A percentile compares a stretch with the other conserved stretches of the same genome.
Evolutionary conservation across 2,888 invertebrate species (phyloP).

Genomic region (Drosophila subsilvestris): DNA sequence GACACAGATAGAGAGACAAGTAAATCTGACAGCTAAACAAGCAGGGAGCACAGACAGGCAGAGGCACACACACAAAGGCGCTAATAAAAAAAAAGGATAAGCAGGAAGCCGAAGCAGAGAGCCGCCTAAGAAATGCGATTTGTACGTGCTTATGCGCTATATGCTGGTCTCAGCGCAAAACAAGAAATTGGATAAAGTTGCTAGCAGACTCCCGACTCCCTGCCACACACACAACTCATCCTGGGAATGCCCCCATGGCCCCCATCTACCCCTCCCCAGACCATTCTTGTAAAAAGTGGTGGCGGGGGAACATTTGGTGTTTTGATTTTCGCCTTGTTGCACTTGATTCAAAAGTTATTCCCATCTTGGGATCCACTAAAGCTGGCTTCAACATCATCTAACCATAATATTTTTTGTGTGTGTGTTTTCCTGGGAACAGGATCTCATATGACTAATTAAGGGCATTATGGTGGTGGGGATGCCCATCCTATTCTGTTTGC

Average conservation of each 20-base stretch:
- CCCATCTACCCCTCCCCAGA: no score
- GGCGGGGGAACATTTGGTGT: conserved; percentile 48
- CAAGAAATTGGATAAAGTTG: conserved; percentile 72
- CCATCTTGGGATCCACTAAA: not conserved
- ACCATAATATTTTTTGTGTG: not conserved
- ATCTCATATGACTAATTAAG: conserved; percentile 33
- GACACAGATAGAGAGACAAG: conserved; percentile 54
- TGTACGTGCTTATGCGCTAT: conserved; percentile 83
- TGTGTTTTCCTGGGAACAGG: not conserved
- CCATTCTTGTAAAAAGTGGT: not conserved
- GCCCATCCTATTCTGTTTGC: conserved; percentile 2
- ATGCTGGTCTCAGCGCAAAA: conserved; percentile 69
- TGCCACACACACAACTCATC: conserved; percentile 1
- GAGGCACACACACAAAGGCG: conserved; percentile 32
- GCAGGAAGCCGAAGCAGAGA: conserved; percentile 37
- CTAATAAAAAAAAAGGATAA: conserved; percentile 75
- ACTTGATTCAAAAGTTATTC: conserved; percentile 34
- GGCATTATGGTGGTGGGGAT: conserved; percentile 10
- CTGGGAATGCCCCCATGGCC: not conserved
- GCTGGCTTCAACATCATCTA: not conserved
- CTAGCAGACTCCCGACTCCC: conserved; percentile 19
- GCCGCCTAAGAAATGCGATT: conserved; percentile 82
- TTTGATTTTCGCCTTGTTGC: conserved; percentile 66
- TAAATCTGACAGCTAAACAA: conserved; percentile 77
- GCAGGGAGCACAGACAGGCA: conserved; percentile 56